Evolutionary conservation across 2,888 invertebrate genomes (phyloP).

Genomic region (Drosophila diplacantha): DNA sequence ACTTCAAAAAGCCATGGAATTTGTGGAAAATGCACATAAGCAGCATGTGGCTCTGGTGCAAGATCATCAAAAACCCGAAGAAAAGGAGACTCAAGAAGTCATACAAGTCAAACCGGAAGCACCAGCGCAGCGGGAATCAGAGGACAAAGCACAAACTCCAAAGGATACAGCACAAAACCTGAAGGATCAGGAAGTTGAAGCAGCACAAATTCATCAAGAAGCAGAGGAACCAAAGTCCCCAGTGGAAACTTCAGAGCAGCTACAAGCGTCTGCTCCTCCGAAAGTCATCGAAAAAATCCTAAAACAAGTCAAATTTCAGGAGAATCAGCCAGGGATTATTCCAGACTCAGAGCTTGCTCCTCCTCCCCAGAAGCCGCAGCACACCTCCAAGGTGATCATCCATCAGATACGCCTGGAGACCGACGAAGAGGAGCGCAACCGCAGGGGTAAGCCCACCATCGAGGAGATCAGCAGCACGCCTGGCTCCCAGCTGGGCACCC

Average conservation of each 20-base stretch:
- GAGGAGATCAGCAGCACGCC: conserved; percentile 56
- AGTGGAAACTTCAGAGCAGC: not conserved
- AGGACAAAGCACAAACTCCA: not conserved
- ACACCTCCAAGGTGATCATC: conserved; percentile 64
- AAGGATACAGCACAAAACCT: not conserved
- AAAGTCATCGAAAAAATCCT: not conserved
- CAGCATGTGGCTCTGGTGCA: conserved; percentile 5
- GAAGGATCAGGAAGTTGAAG: too few species aligned
- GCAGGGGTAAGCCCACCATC: conserved; percentile 50
- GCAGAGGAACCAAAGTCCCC: not conserved
- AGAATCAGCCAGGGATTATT: not conserved
- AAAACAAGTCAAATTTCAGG: not conserved
- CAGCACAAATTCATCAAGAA: not conserved
- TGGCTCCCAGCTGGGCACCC: conserved; percentile 42
- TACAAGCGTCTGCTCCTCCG: not conserved
- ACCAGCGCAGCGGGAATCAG: not conserved
- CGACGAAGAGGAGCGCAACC: conserved; percentile 40
- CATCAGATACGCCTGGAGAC: conserved; percentile 51
- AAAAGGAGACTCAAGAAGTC: not conserved
- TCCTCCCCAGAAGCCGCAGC: conserved; percentile 39
- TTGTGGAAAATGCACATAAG: conserved; percentile 20
- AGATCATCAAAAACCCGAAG: not conserved
- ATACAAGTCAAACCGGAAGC: not conserved
- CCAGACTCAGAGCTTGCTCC: not conserved
- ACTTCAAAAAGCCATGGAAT: conserved; percentile 21